A percentile compares a stretch with the other conserved stretches of the same genome.
Conservation (phyloP, 2,113 vertebrate species). For the Macrotis lagotis region DNA sequence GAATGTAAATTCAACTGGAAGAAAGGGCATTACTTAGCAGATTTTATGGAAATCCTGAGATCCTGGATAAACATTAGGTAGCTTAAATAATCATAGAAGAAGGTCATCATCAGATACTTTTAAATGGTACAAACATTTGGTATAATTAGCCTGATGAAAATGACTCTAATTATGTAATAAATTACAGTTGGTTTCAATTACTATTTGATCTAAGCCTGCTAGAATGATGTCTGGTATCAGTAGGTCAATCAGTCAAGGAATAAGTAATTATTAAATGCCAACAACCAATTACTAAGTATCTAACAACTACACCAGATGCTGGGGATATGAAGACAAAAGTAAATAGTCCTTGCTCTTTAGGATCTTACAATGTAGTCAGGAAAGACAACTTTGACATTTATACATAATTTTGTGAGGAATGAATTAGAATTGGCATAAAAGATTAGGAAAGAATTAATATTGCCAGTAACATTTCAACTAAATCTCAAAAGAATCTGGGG, state of each 20-base stretch:
- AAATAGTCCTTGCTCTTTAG: too few relatives aligned
- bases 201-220: not conserved
- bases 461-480: not conserved
- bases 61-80: not conserved
- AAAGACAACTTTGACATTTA: not conserved
- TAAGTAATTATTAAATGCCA: not conserved
- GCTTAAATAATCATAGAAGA: not conserved
- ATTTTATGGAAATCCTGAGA: not conserved
- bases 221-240: not conserved
- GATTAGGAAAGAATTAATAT: not conserved
- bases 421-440: not conserved
- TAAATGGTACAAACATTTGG: not conserved
- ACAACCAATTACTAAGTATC: not conserved
- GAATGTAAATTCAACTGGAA: not conserved
- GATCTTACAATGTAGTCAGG: not conserved
- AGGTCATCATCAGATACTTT: not conserved
- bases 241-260: not conserved
- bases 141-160: not conserved
- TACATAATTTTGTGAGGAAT: not conserved
- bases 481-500: not conserved
- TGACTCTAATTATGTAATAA: not conserved
- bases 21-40: not conserved
- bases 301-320: not conserved
- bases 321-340: too few relatives aligned
- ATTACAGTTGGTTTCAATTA: not conserved